These are phyloP conservation scores for Hanleya hanleyi DNA, from an alignment of 2,888 invertebrate genomes.

Conservation along the genomic window DNA sequence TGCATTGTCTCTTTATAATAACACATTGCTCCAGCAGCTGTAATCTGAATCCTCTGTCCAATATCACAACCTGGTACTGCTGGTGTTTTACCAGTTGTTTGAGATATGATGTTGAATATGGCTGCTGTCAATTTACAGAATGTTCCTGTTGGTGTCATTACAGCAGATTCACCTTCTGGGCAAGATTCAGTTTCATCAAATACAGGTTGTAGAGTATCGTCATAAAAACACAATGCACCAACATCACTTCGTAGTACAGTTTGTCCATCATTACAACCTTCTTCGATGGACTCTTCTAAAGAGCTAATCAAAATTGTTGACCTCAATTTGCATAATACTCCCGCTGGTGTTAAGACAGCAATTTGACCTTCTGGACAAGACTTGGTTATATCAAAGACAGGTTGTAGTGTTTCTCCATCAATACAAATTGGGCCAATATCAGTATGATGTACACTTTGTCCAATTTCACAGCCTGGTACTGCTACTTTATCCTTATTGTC, in stretches of 20 bases:
- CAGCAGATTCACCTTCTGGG: background rate
- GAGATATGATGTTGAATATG: too few relatives aligned
- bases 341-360: background rate
- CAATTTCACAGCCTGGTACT: background rate
- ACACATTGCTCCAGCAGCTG: background rate
- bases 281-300: background rate
- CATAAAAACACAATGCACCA: background rate
- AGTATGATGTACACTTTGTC: background rate
- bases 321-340: constrained; percentile 5
- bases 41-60: background rate
- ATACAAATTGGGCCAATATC: background rate
- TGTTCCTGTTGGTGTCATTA: background rate
- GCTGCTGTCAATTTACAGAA: background rate
- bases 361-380: constrained; percentile 17
- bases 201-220: background rate
- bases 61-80: background rate
- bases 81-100: too few relatives aligned
- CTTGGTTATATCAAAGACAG: background rate
- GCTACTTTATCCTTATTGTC: background rate
- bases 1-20: background rate
- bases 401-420: background rate
- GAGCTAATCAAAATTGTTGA: background rate
- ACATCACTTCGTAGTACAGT: background rate
- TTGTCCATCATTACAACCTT: background rate
- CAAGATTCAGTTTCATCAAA: background rate